Conservation (phyloP, 2,797 vertebrate genomes). For the Tolypeutes matacus region DNA sequence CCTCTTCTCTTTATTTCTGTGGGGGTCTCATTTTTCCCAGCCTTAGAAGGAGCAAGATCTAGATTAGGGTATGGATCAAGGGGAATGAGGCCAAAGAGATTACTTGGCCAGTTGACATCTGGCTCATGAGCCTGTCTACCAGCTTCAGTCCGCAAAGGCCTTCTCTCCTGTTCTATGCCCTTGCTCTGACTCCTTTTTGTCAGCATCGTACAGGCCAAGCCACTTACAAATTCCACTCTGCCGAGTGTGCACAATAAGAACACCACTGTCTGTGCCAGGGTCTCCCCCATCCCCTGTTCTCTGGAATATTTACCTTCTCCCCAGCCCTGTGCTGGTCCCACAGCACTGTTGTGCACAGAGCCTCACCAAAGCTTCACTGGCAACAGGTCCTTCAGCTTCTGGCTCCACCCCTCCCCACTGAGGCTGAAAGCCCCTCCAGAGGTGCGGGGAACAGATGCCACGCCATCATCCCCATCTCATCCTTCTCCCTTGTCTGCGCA, state of each 20-base stretch:
- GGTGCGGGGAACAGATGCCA: not conserved
- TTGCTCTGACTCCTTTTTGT: not conserved
- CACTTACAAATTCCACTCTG: not conserved
- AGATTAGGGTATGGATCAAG: not conserved
- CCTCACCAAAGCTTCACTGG: not conserved
- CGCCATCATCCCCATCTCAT: accelerated
- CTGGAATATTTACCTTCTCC: not conserved
- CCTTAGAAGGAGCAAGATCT: not conserved
- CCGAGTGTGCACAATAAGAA: too few species aligned
- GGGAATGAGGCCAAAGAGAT: not conserved
- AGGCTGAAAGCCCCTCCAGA: not conserved
- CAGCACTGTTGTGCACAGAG: not conserved
- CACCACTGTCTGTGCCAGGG: accelerated
- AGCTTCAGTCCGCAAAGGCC: not conserved
- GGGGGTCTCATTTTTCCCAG: not conserved
- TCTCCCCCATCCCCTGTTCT: not conserved
- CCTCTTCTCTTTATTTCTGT: not conserved
- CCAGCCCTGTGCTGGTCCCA: not conserved
- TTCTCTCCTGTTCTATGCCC: not conserved
- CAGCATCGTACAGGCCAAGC: not conserved
- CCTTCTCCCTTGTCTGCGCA: not conserved
- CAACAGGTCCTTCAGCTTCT: not conserved
- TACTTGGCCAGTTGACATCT: too few species aligned
- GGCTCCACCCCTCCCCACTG: not conserved
- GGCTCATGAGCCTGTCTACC: not conserved